Base-by-base conservation (phyloP, 1,140 invertebrate species). In the Drosophila baimaii region DNA sequence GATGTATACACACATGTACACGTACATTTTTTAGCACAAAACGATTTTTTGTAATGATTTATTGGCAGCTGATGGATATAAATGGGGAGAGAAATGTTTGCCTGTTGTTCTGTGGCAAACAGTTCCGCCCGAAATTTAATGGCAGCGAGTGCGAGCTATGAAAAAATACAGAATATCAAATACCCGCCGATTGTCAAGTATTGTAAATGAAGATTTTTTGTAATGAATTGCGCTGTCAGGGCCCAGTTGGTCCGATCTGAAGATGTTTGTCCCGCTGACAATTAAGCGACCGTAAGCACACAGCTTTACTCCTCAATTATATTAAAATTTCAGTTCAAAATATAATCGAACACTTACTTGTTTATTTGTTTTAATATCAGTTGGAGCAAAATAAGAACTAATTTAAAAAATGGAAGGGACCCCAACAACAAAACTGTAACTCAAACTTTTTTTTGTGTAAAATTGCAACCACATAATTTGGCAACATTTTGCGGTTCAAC, bases 41-140 rank as follows among this genome's bases (percentile, higher is more conserved):
- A 59, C 51, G 68, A 74, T 85, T 81, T 65, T 56, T 69, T 44
- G 31, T 72, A 79, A 82, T 81, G 95, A 94, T 98, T 86, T 86
- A 81, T 86, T 69, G 57, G 35, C 72, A 62, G 43, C 56, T 58
- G 59, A 64, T 77, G 66, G 73, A 75, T 74, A 79, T 65, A 76
- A 78, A 79, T 77, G 66, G 66, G 25, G 25, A 44, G 69, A 65
- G 47, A 58, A 61, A 55, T 79, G 71, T 80, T 41, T 73, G 44
- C 35, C 54, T 64, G 25, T 63, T 72, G 66, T 81, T 72, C 47
- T 77, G 57, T 68, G 47, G 72, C 54, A 77, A 77, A 77, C 73
- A 77, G 33, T 66, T 54, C 49, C 62, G 39, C 21, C 27, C 13
- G 52, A 56, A 77, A 70, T 51, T 46, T 55, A 77, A 77, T 70